Percentiles rank a stretch among this genome's conserved stretches.
Conservation (phyloP, 2,113 vertebrate genomes). For the Nothoprocta perdicaria region DNA sequence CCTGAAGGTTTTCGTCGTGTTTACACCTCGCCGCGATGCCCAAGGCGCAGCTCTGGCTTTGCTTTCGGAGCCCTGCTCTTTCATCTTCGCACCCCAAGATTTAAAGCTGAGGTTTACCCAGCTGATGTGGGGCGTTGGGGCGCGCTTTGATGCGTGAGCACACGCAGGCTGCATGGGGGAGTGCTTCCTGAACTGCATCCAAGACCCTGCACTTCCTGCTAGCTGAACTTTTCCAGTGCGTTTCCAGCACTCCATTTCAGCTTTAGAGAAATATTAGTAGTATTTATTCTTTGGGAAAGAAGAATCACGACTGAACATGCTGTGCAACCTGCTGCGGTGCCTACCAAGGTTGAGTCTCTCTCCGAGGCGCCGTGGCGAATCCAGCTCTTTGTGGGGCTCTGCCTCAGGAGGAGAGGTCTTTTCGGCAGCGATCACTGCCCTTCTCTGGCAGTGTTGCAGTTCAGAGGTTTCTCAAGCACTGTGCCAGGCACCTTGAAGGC, state of each 20-base stretch:
- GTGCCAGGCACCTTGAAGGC: too few relatives aligned
- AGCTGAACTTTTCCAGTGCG: not conserved
- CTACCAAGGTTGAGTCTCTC: not conserved
- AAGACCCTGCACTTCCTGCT: not conserved
- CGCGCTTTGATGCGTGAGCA: fast-evolving
- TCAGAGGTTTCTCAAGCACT: too few relatives aligned
- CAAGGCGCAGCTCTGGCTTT: not conserved
- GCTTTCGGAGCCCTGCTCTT: not conserved
- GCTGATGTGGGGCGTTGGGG: not conserved
- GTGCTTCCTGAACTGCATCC: not conserved
- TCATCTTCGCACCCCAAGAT: not conserved
- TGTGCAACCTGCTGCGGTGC: not conserved
- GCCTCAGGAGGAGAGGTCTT: too few relatives aligned
- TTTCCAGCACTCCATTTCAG: not conserved
- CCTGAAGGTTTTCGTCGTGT: not conserved
- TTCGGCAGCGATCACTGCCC: too few relatives aligned
- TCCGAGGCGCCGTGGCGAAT: not conserved
- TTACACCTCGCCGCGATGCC: slow-evolving; percentile 4
- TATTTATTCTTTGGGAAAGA: not conserved
- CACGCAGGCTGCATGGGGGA: not conserved
- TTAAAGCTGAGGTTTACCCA: not conserved
- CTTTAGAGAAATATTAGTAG: not conserved
- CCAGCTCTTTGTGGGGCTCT: not conserved
- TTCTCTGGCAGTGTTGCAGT: not conserved
- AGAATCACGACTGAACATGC: not conserved